phyloP scores from a whole-genome alignment of 2,888 invertebrate species.

The Tipula confusa region DNA sequence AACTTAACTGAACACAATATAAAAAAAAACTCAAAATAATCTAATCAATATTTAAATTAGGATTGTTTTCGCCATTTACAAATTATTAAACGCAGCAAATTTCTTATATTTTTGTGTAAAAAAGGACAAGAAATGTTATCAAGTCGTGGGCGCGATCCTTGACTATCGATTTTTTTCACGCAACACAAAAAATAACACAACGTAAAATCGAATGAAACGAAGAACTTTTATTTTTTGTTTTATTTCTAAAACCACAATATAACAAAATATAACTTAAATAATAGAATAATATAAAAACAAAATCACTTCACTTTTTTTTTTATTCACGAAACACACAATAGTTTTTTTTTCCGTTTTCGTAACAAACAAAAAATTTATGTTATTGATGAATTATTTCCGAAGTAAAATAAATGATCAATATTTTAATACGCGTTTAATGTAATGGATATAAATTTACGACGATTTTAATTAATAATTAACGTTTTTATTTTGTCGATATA shows the following conservation, averaged over 20 bases:
- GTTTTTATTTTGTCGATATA: not conserved
- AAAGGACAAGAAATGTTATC: not conserved
- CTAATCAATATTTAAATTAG: not conserved
- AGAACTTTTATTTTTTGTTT: not conserved
- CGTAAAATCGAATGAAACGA: not conserved
- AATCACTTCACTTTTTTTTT: not conserved
- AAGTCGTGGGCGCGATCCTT: constrained; percentile 25
- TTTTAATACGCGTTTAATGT: not conserved
- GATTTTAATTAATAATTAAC: not conserved
- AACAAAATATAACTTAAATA: not conserved
- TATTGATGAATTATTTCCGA: not conserved
- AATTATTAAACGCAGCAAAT: not conserved
- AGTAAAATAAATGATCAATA: not conserved
- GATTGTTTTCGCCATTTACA: not conserved
- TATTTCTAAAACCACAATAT: not conserved
- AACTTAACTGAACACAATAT: not conserved
- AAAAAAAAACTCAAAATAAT: not conserved
- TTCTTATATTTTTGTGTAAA: not conserved
- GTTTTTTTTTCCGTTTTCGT: not conserved
- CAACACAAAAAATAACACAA: not conserved
- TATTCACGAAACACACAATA: not conserved
- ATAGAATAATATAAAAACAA: not conserved
- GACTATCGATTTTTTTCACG: not conserved
- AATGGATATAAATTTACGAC: not conserved
- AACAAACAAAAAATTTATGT: not conserved